These are phyloP conservation scores for Macrotis lagotis DNA, from an alignment of 2,113 vertebrate species.

Conservation along the genomic window DNA sequence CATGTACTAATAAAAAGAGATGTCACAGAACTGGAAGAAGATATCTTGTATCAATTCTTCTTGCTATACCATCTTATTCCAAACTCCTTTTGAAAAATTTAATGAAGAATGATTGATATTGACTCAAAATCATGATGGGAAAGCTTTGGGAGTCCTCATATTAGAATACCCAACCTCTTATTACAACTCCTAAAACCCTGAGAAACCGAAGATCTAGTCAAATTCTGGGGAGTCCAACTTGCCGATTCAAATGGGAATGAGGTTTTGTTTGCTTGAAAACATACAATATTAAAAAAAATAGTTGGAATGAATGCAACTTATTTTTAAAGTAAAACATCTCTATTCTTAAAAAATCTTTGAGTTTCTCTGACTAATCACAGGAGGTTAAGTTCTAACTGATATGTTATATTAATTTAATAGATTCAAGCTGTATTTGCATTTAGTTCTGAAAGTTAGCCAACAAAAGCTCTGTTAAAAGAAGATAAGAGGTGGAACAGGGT, in stretches of 20 bases:
- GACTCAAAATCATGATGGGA: not conserved
- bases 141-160: not conserved
- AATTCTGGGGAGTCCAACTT: not conserved
- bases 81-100: not conserved
- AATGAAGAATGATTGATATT: not conserved
- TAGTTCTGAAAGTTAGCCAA: conserved; percentile 1
- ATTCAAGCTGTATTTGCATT: not conserved
- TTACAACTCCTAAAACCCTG: not conserved
- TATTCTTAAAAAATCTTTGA: conserved; percentile 16
- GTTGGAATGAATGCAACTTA: not conserved
- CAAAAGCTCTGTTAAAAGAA: not conserved
- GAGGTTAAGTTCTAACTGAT: conserved; percentile 9
- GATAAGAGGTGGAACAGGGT: not conserved
- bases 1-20: not conserved
- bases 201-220: not conserved
- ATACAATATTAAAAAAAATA: not conserved
- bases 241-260: not conserved
- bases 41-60: not conserved
- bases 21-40: not conserved
- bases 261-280: not conserved
- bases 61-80: not conserved
- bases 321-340: conserved; percentile 31
- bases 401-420: conserved; percentile 13
- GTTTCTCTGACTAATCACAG: conserved; percentile 27
- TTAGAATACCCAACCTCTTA: not conserved